Evolutionary conservation across 2,113 vertebrate species (phyloP).

Genomic region (Bubalus kerabau): DNA sequence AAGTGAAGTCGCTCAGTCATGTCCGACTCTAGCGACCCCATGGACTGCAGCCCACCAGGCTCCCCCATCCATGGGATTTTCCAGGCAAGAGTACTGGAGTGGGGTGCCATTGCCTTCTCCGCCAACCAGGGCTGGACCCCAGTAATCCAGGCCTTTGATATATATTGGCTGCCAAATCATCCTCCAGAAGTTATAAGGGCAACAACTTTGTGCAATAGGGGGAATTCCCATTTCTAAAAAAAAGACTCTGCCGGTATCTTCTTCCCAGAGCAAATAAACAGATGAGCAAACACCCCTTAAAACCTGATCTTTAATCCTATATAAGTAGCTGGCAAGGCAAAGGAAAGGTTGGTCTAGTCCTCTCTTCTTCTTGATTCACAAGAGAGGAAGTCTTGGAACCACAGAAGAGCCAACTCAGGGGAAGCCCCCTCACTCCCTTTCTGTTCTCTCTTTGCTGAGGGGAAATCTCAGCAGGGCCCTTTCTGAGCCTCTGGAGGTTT

Average conservation of each 20-base stretch:
- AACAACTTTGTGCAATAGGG: not conserved
- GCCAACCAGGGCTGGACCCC: too few relatives aligned
- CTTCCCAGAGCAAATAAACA: not conserved
- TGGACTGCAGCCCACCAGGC: too few relatives aligned
- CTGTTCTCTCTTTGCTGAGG: not conserved
- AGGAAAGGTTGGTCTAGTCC: not conserved
- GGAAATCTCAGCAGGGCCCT: not conserved
- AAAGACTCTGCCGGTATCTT: not conserved
- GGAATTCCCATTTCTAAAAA: not conserved
- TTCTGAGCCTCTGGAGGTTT: not conserved
- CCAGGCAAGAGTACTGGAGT: too few relatives aligned
- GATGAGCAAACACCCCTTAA: not conserved
- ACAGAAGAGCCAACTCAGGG: not conserved
- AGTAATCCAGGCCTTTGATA: not conserved
- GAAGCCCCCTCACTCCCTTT: not conserved
- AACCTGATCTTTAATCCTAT: not conserved
- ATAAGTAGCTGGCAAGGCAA: not conserved
- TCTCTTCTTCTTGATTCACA: not conserved
- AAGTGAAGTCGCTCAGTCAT: too few relatives aligned
- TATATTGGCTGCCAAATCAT: not conserved
- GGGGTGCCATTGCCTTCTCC: too few relatives aligned
- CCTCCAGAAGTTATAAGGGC: not conserved
- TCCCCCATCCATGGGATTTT: too few relatives aligned
- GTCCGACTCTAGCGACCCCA: too few relatives aligned
- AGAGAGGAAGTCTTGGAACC: not conserved